A percentile compares a stretch with the other conserved stretches of the same genome.
Conservation (phyloP, 1,140 invertebrate genomes). For the Caenorhabditis elegans region DNA sequence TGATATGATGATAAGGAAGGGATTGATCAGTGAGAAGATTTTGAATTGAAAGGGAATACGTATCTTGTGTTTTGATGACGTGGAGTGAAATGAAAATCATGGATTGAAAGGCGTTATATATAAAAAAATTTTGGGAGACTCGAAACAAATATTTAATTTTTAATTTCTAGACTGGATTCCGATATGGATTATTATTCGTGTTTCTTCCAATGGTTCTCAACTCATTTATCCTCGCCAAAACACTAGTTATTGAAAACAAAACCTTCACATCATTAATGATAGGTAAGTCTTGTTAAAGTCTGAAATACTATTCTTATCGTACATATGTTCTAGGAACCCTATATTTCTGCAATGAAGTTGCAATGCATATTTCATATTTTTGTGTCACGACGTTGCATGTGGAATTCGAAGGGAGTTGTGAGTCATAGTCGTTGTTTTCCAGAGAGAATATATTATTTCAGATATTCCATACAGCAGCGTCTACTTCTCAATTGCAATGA, state of each 20-base stretch:
- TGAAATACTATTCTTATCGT: not conserved
- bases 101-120: no score
- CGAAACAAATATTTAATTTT: no score
- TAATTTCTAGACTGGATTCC: not conserved
- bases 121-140: no score
- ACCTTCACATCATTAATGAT: not conserved
- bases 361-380: not conserved
- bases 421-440: not conserved
- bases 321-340: not conserved
- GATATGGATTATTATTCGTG: not conserved
- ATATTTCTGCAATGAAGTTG: not conserved
- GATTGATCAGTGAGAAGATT: no score
- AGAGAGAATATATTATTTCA: not conserved
- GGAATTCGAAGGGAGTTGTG: not conserved
- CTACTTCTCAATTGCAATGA: not conserved
- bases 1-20: no score
- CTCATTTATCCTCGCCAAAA: not conserved
- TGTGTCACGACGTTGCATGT: not conserved
- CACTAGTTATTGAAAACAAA: not conserved
- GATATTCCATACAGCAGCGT: slow-evolving; percentile 4
- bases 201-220: not conserved
- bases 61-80: no score
- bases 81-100: no score
- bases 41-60: no score
- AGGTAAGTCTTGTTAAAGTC: not conserved